phyloP scores from a whole-genome alignment of 2,113 vertebrate species.

The Menura novaehollandiae region DNA sequence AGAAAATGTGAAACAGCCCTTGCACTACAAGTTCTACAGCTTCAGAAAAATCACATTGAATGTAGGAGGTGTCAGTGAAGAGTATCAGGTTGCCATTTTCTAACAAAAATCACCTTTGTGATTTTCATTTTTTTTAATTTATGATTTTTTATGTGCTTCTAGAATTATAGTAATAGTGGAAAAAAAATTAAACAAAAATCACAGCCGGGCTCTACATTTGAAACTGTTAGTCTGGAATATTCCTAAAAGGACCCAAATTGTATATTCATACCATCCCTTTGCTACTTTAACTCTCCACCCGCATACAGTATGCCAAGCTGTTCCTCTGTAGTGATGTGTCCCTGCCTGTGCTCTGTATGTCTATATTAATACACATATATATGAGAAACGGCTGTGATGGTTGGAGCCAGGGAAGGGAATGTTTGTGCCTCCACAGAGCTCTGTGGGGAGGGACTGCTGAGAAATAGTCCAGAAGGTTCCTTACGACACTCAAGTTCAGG shows the following conservation, averaged over 20 bases:
- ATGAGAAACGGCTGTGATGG: background rate
- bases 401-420: background rate
- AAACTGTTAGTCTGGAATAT: background rate
- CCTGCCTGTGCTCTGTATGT: background rate
- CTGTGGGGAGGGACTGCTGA: background rate
- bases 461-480: constrained; percentile 20
- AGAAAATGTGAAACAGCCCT: background rate
- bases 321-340: constrained; percentile 21
- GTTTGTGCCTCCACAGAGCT: background rate
- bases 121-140: background rate
- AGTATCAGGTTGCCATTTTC: background rate
- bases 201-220: background rate
- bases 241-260: background rate
- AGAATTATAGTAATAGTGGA: background rate
- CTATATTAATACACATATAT: constrained; percentile 28
- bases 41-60: background rate
- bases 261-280: constrained; percentile 24
- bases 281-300: constrained; percentile 32
- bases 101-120: background rate
- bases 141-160: background rate
- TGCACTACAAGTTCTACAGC: background rate
- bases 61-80: background rate
- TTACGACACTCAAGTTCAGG: background rate
- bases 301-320: constrained; percentile 20
- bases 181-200: background rate